Conservation (phyloP, 2,797 vertebrate species). For the Epinephelus malabaricus region DNA sequence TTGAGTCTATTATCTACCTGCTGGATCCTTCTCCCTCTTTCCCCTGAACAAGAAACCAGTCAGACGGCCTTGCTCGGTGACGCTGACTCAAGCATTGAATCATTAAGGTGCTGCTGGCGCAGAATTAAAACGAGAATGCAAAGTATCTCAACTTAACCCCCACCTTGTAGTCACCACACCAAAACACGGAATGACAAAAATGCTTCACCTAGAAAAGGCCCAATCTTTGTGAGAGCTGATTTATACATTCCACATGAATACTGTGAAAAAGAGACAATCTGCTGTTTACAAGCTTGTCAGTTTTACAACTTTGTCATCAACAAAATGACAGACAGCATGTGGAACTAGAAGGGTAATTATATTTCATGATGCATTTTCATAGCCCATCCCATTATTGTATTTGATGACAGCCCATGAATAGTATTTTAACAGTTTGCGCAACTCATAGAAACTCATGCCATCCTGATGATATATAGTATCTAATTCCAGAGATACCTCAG, state of each 20-base stretch:
- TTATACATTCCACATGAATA: neutral
- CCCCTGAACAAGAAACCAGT: constrained; percentile 75
- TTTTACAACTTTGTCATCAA: neutral
- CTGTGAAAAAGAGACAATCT: neutral
- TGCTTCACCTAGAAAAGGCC: constrained; percentile 4
- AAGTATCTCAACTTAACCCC: constrained; percentile 72
- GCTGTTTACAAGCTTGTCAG: neutral
- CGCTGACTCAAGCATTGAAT: constrained; percentile 64
- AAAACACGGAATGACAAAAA: constrained; percentile 76
- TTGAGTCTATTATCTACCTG: constrained; percentile 46
- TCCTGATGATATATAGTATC: neutral
- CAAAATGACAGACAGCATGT: constrained; percentile 11
- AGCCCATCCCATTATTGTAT: constrained; percentile 48
- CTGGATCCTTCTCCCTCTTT: constrained; percentile 40
- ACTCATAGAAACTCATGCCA: constrained; percentile 1
- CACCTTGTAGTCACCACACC: constrained; percentile 63
- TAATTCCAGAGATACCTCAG: neutral
- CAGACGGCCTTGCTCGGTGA: constrained; percentile 56
- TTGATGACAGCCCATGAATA: constrained; percentile 22
- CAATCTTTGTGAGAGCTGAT: neutral
- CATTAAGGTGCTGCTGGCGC: constrained; percentile 63
- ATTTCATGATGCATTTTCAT: neutral
- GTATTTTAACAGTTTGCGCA: neutral
- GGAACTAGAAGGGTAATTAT: neutral
- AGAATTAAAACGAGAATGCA: constrained; percentile 75